Evolutionary conservation across 2,113 vertebrate species (phyloP).

Genomic region (Porphyrio hochstetteri): DNA sequence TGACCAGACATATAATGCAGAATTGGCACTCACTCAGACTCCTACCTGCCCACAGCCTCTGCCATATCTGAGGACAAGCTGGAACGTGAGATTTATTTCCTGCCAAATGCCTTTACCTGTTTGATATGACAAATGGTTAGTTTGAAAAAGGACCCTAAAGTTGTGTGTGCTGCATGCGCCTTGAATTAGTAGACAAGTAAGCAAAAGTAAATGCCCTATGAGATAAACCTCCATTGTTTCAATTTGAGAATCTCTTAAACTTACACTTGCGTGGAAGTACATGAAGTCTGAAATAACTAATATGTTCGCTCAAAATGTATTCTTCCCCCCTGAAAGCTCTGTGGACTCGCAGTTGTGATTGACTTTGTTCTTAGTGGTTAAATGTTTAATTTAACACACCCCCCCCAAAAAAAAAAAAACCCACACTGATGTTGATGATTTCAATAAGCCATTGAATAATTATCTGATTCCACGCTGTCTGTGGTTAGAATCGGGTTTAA

Average conservation of each 20-base stretch:
- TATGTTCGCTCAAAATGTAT: background rate
- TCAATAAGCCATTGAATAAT: background rate
- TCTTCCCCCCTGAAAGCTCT: background rate
- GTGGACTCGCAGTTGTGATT: background rate
- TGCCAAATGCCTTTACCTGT: no score
- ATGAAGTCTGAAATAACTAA: background rate
- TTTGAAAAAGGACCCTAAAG: background rate
- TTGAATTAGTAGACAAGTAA: background rate
- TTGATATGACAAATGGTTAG: background rate
- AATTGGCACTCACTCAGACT: no score
- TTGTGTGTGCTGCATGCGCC: rapidly evolving
- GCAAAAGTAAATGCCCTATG: background rate
- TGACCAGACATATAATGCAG: no score
- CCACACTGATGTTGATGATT: background rate
- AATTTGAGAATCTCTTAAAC: background rate
- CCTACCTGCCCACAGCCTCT: no score
- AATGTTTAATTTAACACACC: background rate
- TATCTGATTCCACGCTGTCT: background rate
- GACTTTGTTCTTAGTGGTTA: background rate
- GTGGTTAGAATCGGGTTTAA: background rate
- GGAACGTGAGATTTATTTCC: no score
- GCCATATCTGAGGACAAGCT: no score
- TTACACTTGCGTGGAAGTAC: background rate
- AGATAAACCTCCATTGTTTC: background rate
- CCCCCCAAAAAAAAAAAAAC: background rate